Percentiles rank a stretch among this genome's conserved stretches.
Evolutionary conservation across 2,888 invertebrate genomes (phyloP).

Genomic region (Zaprionus obscuricornis): DNA sequence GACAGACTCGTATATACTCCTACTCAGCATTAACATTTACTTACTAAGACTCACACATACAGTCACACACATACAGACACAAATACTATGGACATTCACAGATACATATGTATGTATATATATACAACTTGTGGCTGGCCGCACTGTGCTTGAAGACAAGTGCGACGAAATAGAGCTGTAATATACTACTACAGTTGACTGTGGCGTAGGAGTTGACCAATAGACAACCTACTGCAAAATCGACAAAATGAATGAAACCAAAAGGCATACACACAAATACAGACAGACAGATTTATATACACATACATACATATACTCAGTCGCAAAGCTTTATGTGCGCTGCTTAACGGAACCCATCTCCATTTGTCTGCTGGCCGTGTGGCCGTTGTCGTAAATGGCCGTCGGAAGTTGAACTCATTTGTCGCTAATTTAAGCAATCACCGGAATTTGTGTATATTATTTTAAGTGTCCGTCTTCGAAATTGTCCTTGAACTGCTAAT

Average conservation of each 20-base stretch:
- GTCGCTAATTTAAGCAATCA: slow-evolving; percentile 52
- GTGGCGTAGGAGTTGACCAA: slow-evolving; percentile 7
- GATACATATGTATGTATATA: slow-evolving; percentile 1
- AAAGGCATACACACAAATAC: background rate
- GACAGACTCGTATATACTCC: slow-evolving; percentile 19
- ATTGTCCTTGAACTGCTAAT: background rate
- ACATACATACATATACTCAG: background rate
- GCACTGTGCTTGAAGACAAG: slow-evolving; percentile 50
- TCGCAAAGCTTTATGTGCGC: slow-evolving; percentile 6
- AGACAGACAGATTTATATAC: slow-evolving; percentile 7
- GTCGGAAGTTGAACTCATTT: slow-evolving; percentile 67
- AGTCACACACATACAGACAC: slow-evolving; percentile 1
- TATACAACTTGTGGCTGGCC: slow-evolving; percentile 53
- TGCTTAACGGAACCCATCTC: slow-evolving; percentile 45
- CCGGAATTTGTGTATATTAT: slow-evolving; percentile 33
- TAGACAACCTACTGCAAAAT: slow-evolving; percentile 16
- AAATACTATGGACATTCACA: slow-evolving; percentile 1
- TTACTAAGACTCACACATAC: background rate
- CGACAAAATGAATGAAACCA: slow-evolving; percentile 5
- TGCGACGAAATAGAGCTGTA: slow-evolving; percentile 19
- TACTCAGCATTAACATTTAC: too few species aligned
- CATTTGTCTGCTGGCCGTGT: slow-evolving; percentile 46
- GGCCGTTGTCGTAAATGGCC: slow-evolving; percentile 52
- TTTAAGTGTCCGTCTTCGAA: slow-evolving; percentile 10
- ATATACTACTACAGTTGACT: too few species aligned